Evolutionary conservation across 1,140 invertebrate species (phyloP), one percentile per base, ranked within the genome.

Genomic region (Procambarus clarkii): DNA sequence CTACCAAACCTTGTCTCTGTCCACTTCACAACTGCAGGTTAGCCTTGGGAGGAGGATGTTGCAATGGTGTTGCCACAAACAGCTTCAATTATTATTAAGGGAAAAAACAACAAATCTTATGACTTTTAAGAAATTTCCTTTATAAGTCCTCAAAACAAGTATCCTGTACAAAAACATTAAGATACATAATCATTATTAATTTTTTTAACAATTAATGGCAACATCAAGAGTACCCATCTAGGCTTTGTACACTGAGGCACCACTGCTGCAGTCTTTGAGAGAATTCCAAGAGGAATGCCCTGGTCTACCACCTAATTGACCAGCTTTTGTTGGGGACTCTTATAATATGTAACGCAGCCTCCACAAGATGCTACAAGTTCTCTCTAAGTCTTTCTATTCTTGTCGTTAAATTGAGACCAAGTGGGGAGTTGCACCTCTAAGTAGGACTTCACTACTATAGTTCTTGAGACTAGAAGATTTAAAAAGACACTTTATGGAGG

Each of bases 401-500:
- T 78, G 48, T 45, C 85, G 24, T 78, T 24, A 86, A 58, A 74
- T 74, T 46, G 34, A 46, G 82, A 86, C 54, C 85, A 78, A 86
- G 18, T 77, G 74, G 84, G 74, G 58, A 77, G 71, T 44, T 86
- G 85, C 76, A 78, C 85, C 76, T 77, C 74, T 78, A 78, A 64
- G 44, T 78, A 78, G 76, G 85, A 78, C 85, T 86, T 86, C 74
- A 86, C 85, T 86, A 86, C 74, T 11, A 78, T 76, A 86, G 85
- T 86, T 86, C 85, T 78, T 86, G 85, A 86, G 85, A 86, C 85
- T 86, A 86, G 85, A 86, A 86, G 85, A 86, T 86, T 48, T 86
- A 78, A 86, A 34, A 86, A 78, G 74, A 77, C 74, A 77, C 74
- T 86, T 86, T 78, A 76, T 77, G 60, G 50, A 86, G 85, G 85